These are phyloP conservation scores for Chamaea fasciata DNA, from an alignment of 2,113 vertebrate genomes.

Conservation along the genomic window DNA sequence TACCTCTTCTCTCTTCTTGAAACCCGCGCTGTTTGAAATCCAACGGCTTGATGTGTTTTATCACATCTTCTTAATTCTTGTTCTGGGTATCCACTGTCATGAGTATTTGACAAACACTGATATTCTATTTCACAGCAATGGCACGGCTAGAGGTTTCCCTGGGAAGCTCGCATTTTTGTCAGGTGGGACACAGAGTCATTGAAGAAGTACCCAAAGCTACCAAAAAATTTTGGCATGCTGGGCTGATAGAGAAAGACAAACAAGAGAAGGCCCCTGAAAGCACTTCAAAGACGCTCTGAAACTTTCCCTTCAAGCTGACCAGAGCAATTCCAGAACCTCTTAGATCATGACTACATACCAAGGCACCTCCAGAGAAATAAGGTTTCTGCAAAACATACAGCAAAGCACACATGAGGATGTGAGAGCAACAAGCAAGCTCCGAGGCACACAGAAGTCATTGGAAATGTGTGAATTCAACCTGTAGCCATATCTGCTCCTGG, in stretches of 20 bases:
- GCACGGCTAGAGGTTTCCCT: too few species aligned
- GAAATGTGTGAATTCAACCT: neutral
- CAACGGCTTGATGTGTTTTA: neutral
- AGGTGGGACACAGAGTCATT: accelerated
- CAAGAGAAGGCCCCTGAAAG: neutral
- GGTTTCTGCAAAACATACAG: neutral
- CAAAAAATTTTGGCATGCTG: neutral
- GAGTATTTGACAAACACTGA: neutral
- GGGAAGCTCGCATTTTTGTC: neutral
- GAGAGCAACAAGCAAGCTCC: neutral
- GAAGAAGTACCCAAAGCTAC: neutral
- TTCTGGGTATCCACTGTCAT: neutral
- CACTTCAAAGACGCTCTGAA: neutral
- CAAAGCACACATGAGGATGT: accelerated
- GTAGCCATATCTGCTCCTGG: neutral
- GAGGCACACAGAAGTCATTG: accelerated
- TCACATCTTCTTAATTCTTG: neutral
- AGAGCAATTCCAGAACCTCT: neutral
- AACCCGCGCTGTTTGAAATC: neutral
- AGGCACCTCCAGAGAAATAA: neutral
- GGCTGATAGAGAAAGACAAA: neutral
- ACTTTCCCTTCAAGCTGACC: neutral
- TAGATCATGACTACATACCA: neutral
- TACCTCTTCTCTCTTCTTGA: neutral
- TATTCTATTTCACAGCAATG: neutral